Evolutionary conservation across 2,888 invertebrate species (phyloP), one percentile per base, ranked within the genome.

Genomic region (Dyspetes luteomarginatus): DNA sequence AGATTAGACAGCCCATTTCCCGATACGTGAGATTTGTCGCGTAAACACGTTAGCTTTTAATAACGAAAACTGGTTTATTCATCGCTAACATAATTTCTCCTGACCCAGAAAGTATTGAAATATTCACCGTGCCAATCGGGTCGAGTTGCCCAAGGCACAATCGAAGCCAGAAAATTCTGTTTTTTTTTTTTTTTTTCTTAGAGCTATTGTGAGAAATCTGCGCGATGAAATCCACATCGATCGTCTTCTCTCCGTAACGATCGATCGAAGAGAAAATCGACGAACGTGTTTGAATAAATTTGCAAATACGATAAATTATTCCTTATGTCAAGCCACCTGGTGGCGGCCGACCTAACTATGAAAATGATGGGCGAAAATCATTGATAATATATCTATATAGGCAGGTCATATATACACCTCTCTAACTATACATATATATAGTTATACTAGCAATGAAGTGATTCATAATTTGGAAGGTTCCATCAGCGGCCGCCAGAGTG

Each of bases 61-160:
- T 69, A 83, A 85, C 82, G 84, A 83, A 87, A 85, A 85, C 86
- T 73, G 82, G 83, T 86, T 88, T 86, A 87, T 88, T 85, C 86
- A 83, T 76, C 68, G 85, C 82, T 89, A 88, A 88, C 89, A 88
- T 87, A 85, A 89, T 89, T 88, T 88, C 88, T 85, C 82, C 83
- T 86, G 89, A 86, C 88, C 89, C 83, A 88, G 86, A 88, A 88
- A 86, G 78, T 74, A 74, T 71, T 86, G 82, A 85, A 87, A 89
- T 89, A 87, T 88, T 85, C 84, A 84, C 84, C 64, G 55, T 9
- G 45, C 48, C 62, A 58, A 68, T 3, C 36, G 62, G 19, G 45
- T 30, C 12, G n/a, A n/a, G 36, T 12, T 36, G 36, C 36, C 36
- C 69, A 22, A 12, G 30, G 36, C 48, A 22, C 79, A 12, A 7